Conservation (phyloP, 2,888 invertebrate genomes). For the Zaprionus bogoriensis region DNA sequence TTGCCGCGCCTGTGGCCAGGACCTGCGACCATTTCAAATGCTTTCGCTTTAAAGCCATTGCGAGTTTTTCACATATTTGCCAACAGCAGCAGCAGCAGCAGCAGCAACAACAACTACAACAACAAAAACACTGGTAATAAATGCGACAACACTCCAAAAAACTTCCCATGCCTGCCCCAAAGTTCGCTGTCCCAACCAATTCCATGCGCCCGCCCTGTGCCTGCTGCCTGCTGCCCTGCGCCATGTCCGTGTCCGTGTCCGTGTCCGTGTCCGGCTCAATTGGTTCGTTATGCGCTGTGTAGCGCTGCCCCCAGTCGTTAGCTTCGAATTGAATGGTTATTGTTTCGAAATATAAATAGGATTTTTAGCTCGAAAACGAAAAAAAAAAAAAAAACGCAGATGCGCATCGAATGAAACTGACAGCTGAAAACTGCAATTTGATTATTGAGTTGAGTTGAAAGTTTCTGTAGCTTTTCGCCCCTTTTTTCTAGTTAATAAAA, state of each 20-base stretch:
- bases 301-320: slow-evolving; percentile 66
- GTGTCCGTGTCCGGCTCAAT: slow-evolving; percentile 61
- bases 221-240: background rate
- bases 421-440: slow-evolving; percentile 70
- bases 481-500: background rate
- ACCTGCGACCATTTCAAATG: slow-evolving; percentile 53
- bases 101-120: slow-evolving; percentile 12
- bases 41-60: slow-evolving; percentile 68
- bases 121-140: slow-evolving; percentile 63
- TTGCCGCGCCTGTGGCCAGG: slow-evolving; percentile 74
- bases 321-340: slow-evolving; percentile 77
- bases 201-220: background rate
- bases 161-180: background rate
- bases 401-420: slow-evolving; percentile 43
- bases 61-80: slow-evolving; percentile 58
- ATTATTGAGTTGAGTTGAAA: slow-evolving; percentile 54
- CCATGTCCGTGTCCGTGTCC: slow-evolving; percentile 14
- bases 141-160: slow-evolving; percentile 60
- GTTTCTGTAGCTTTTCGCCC: background rate
- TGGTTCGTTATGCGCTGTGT: slow-evolving; percentile 70
- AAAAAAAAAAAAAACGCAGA: background rate
- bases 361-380: no score
- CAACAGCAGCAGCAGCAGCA: slow-evolving; percentile 19
- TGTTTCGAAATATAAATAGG: slow-evolving; percentile 77
- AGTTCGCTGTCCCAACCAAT: background rate